Conservation (phyloP, 2,113 vertebrate genomes). For the Oncorhynchus masou region DNA sequence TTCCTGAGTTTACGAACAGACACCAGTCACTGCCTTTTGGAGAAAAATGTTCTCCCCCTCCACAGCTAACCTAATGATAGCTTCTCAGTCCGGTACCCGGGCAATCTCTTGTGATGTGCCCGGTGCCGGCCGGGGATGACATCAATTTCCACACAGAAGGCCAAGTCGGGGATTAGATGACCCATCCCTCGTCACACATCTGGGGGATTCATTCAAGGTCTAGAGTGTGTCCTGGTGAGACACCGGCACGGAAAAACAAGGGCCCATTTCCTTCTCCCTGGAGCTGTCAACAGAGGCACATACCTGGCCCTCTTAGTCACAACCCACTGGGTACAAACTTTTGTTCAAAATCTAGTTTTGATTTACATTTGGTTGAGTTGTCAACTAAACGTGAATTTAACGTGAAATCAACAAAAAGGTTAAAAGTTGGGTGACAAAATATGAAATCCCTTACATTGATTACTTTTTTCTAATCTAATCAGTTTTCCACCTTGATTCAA, state of each 20-base stretch:
- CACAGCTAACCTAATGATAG: conserved; percentile 57
- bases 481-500: too few relatives aligned
- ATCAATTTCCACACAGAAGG: conserved; percentile 67
- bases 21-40: conserved; percentile 15
- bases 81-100: conserved; percentile 37
- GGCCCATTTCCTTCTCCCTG: conserved; percentile 9
- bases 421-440: too few relatives aligned
- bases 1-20: conserved; percentile 14
- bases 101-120: conserved; percentile 25
- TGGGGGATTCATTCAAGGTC: conserved; percentile 55
- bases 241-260: conserved; percentile 45
- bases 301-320: conserved; percentile 47
- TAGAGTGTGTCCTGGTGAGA: conserved; percentile 19
- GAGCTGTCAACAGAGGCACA: conserved; percentile 36
- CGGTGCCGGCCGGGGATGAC: conserved; percentile 53
- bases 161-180: conserved; percentile 54
- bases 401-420: too few relatives aligned
- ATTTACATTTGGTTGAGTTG: too few relatives aligned
- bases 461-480: too few relatives aligned
- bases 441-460: too few relatives aligned
- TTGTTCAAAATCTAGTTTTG: too few relatives aligned
- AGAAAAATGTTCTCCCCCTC: conserved; percentile 39
- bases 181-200: conserved; percentile 56
- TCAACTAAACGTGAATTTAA: too few relatives aligned
- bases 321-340: too few relatives aligned